Evolutionary conservation across 2,888 invertebrate species (phyloP).

Genomic region (Vanessa cardui): DNA sequence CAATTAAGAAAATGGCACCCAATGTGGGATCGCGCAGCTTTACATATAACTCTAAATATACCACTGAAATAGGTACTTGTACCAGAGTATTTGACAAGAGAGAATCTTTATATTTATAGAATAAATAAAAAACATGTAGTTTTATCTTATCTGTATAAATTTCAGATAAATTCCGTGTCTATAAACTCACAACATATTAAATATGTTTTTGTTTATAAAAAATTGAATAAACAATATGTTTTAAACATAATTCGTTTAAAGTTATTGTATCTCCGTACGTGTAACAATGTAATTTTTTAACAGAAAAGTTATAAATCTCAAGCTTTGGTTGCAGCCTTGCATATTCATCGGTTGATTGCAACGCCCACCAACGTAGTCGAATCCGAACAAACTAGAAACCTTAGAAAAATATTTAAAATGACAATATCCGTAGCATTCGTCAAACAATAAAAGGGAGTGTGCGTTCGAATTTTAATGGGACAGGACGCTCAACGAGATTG

Average conservation of each 20-base stretch:
- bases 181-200: background rate
- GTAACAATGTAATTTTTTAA: constrained; percentile 21
- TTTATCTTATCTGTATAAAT: no score
- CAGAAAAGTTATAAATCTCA: constrained; percentile 30
- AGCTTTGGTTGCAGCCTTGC: constrained; percentile 16
- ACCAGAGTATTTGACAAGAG: background rate
- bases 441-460: constrained; percentile 54
- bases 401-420: constrained; percentile 49
- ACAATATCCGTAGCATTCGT: constrained; percentile 52
- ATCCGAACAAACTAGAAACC: constrained; percentile 36
- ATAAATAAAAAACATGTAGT: no score
- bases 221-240: background rate
- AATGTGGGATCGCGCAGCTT: constrained; percentile 54
- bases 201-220: background rate
- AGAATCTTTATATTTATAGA: background rate
- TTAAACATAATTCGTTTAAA: background rate
- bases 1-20: constrained; percentile 58
- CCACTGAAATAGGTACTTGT: constrained; percentile 9
- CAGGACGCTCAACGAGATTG: constrained; percentile 52
- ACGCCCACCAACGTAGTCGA: constrained; percentile 49
- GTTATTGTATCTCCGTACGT: constrained; percentile 9
- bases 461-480: constrained; percentile 55
- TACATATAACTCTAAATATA: constrained; percentile 57
- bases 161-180: no score
- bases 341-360: constrained; percentile 30